Base-by-base conservation (phyloP, 2,797 vertebrate species). In the Podarcis lilfordi region DNA sequence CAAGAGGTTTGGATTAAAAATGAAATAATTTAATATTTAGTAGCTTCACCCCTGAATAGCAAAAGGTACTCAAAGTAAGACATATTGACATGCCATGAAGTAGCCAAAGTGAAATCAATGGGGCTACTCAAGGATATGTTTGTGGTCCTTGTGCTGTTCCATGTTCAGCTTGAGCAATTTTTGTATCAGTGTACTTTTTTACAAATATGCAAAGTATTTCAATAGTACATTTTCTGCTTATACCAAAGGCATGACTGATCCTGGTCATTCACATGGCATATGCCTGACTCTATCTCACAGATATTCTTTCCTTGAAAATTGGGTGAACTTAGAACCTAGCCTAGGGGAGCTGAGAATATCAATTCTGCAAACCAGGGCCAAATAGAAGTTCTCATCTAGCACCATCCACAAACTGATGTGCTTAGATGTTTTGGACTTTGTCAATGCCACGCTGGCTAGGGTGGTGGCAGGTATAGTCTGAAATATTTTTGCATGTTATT, bases 1-100 rank as follows among this genome's bases (percentile, higher is more conserved):
- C 64, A 61, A 55, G 37, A 91, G 89, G 27, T 78, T 94, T 84
- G 71, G 19, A 40, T 85, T 89, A 5, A 37, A 90, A 94, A 84
- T 55, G 29, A 90, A 59, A 40, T 80, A 74, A 89, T 92, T 88
- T 94, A 92, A 89, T 37, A 8, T 23, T 55, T 27, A 71, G 32
- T 29, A 8, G 32, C 23, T 78, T 78, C 13, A 25, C 50, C 9
- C 8, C 19, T 80, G 61, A 78, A 32, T 27, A 69, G 27, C 8
- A 21, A 77, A 61, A 64, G 13, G 19, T 68, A 64, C 37, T 45
- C 29, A 68, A 80, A 80, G 35, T 23, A 64, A 27, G 55, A 17
- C 83, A 40, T 19, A 15, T 29, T 59, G 23, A 61, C 23, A 59
- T 45, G 8, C 3, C 7, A n/a, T 35, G 64, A 45, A 40, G 35